Percentiles rank a stretch among this genome's conserved stretches.
Conservation (phyloP, 2,113 vertebrate species). For the Ceyx cyanopectus region DNA sequence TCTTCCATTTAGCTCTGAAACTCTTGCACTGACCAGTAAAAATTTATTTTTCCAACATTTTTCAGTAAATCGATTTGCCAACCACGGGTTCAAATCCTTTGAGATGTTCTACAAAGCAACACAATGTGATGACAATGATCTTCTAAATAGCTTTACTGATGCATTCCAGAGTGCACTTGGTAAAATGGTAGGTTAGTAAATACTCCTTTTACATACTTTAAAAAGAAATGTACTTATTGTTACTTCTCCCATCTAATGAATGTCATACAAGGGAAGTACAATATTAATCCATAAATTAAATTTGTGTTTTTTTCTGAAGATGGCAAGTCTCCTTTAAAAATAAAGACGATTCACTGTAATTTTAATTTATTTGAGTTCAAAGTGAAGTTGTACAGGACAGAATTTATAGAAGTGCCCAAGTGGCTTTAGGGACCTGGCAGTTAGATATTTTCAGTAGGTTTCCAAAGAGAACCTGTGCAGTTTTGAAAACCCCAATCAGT, state of each 20-base stretch:
- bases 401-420: not conserved
- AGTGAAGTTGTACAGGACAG: not conserved
- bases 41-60: constrained; percentile 39
- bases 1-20: not conserved
- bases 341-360: not conserved
- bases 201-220: not conserved
- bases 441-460: not conserved
- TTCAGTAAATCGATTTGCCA: constrained; percentile 94
- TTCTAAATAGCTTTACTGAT: constrained; percentile 89
- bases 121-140: constrained; percentile 87
- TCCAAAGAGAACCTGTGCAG: not conserved
- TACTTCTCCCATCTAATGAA: not conserved
- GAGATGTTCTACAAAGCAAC: constrained; percentile 96
- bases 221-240: not conserved
- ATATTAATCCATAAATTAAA: not conserved
- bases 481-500: not conserved
- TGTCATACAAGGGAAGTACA: not conserved
- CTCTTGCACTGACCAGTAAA: not conserved
- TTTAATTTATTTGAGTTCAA: not conserved
- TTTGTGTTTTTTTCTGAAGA: not conserved
- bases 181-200: constrained; percentile 86
- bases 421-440: not conserved
- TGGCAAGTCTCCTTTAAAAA: not conserved
- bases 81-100: constrained; percentile 95
- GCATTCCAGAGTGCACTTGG: constrained; percentile 89